Percentiles rank a stretch among this genome's conserved stretches.
Evolutionary conservation across 2,113 vertebrate species (phyloP).

Genomic region (Pseudorectes ferrugineus): DNA sequence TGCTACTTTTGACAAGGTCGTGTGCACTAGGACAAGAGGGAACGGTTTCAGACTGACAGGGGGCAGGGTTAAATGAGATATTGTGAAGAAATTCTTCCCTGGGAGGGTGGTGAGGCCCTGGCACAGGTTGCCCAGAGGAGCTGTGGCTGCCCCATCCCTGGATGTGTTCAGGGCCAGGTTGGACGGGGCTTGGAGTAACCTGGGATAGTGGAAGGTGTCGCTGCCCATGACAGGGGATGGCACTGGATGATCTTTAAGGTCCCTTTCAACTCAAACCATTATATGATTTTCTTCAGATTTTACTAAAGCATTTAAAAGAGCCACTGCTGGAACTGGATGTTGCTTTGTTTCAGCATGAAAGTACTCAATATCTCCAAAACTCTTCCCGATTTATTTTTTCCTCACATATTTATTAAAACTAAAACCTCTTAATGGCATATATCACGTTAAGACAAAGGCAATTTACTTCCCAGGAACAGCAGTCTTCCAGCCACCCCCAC

Average conservation of each 20-base stretch:
- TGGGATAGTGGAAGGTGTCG: not conserved
- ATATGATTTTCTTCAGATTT: not conserved
- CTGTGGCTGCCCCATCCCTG: not conserved
- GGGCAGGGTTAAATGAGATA: not conserved
- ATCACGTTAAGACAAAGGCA: not conserved
- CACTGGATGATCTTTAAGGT: too few relatives aligned
- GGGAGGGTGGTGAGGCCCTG: accelerated
- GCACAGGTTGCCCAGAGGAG: not conserved
- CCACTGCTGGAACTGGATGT: not conserved
- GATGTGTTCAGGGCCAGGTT: not conserved
- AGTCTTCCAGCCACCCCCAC: not conserved
- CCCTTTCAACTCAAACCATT: not conserved
- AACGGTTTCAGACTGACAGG: not conserved
- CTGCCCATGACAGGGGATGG: not conserved
- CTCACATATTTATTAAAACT: not conserved
- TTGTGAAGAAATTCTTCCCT: not conserved
- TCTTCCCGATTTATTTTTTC: not conserved
- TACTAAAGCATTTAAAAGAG: not conserved
- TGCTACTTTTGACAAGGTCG: not conserved
- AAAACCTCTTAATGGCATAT: not conserved
- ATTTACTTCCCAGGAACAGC: not conserved
- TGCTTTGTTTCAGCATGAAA: not conserved
- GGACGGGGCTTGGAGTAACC: not conserved
- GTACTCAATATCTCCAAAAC: not conserved
- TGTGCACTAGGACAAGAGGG: not conserved